phyloP scores from a whole-genome alignment of 1,140 invertebrate genomes.

The Ips nitidus region DNA sequence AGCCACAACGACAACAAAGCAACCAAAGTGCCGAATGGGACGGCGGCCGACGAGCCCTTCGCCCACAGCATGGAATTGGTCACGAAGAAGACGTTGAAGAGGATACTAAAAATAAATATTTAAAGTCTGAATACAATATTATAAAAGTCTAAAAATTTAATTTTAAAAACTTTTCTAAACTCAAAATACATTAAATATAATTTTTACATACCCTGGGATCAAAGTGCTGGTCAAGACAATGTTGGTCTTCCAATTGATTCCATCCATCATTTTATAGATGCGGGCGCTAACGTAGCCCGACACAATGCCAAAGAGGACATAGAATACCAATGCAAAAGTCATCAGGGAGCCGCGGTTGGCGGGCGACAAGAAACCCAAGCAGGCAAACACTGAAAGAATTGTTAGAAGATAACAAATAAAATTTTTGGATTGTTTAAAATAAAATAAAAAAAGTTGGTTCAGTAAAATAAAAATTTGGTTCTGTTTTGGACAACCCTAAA shows the following conservation, averaged over 20 bases:
- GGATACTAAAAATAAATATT: no score
- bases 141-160: no score
- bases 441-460: no score
- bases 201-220: conserved; percentile 93
- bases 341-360: conserved; percentile 97
- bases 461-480: no score
- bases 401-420: no score
- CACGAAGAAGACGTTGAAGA: conserved; percentile 94
- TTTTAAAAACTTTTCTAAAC: no score
- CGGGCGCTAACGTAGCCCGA: conserved; percentile 95
- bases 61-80: conserved; percentile 96
- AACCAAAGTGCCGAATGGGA: conserved; percentile 96
- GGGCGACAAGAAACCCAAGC: conserved; percentile 95
- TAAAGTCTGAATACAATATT: no score
- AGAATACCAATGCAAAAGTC: conserved; percentile 95
- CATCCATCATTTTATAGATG: conserved; percentile 97
- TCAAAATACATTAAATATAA: no score
- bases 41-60: conserved; percentile 91
- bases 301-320: conserved; percentile 91
- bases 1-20: conserved; percentile 96
- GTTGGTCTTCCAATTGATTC: conserved; percentile 98
- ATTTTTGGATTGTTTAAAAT: no score
- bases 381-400: conserved; percentile 91
- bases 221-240: conserved; percentile 90
- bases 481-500: no score